Conservation (phyloP, 1,140 invertebrate genomes). For the Micrasema minimum region DNA sequence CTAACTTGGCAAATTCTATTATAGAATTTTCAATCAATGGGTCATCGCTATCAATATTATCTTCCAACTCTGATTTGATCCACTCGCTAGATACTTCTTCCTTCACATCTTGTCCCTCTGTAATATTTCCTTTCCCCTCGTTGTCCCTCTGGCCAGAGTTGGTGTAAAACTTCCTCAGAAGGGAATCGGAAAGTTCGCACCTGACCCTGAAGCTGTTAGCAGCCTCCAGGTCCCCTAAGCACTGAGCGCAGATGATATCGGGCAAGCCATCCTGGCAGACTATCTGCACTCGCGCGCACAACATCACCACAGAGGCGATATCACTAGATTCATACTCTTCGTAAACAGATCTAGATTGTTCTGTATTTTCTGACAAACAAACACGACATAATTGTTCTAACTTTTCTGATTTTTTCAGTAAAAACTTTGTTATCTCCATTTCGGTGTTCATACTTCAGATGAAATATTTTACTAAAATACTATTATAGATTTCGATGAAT, state of each 20-base stretch:
- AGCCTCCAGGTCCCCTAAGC: constrained; percentile 11
- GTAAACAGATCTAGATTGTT: background rate
- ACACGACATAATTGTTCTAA: too few relatives aligned
- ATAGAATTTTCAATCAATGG: background rate
- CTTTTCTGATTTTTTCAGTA: too few relatives aligned
- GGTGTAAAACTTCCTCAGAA: constrained; percentile 13
- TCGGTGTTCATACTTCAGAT: too few relatives aligned
- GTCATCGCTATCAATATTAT: background rate
- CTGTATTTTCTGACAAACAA: too few relatives aligned
- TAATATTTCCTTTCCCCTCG: background rate
- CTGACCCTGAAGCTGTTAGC: constrained; percentile 27
- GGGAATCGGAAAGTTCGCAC: constrained; percentile 17
- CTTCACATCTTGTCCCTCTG: background rate
- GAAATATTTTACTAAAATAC: too few relatives aligned
- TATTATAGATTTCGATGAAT: too few relatives aligned
- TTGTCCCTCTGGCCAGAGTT: background rate
- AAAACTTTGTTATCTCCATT: too few relatives aligned
- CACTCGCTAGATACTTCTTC: background rate
- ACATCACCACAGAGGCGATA: too few relatives aligned
- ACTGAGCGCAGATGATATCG: constrained; percentile 21
- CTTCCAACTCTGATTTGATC: constrained; percentile 14
- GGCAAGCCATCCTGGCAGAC: constrained; percentile 15
- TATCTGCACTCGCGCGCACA: constrained; percentile 10
- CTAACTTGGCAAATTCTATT: background rate
- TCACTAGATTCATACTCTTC: too few relatives aligned